phyloP scores from a whole-genome alignment of 2,888 invertebrate species.

The Agrochola lota region DNA sequence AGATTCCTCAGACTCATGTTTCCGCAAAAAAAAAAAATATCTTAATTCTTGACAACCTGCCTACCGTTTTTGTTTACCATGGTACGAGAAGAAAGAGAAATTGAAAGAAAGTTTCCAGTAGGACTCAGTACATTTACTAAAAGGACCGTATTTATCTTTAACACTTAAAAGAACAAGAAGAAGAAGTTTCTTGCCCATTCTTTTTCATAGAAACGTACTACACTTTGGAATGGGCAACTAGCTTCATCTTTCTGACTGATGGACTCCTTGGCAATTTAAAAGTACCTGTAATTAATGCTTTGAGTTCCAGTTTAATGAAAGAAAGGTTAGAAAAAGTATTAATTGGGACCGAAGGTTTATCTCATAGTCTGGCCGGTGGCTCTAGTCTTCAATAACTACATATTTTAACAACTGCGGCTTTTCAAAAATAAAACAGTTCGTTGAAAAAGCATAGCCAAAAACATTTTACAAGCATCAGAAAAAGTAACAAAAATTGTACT shows the following conservation, averaged over 20 bases:
- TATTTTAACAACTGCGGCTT: neutral
- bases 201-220: neutral
- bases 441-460: neutral
- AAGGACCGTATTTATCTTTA: neutral
- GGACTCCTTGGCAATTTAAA: neutral
- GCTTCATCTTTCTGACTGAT: neutral
- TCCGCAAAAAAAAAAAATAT: neutral
- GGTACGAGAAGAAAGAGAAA: neutral
- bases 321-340: neutral
- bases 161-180: neutral
- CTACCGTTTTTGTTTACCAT: neutral
- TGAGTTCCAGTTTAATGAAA: neutral
- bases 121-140: neutral
- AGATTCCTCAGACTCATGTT: neutral
- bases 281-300: neutral
- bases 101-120: neutral
- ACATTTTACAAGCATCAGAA: neutral
- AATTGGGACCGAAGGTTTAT: neutral
- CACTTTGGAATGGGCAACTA: neutral
- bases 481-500: neutral
- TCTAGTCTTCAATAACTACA: too few species aligned
- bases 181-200: neutral
- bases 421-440: too few species aligned
- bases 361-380: neutral
- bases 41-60: neutral